A percentile compares a stretch with the other conserved stretches of the same genome.
Evolutionary conservation across 2,797 vertebrate genomes (phyloP).

Genomic region (Apodemus agrarius): DNA sequence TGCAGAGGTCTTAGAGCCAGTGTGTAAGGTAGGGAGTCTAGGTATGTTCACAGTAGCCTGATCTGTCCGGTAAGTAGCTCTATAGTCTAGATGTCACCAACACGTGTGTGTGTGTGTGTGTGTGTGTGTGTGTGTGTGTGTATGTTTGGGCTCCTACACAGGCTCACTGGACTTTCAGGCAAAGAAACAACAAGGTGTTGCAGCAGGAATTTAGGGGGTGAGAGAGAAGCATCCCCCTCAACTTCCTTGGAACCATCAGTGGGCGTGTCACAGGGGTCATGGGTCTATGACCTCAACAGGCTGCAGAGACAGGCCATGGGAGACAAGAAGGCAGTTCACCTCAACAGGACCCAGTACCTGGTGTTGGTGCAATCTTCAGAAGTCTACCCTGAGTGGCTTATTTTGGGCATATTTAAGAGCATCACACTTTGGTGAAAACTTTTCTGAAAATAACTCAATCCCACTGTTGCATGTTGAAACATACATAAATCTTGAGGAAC

Average conservation of each 20-base stretch:
- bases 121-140: no score
- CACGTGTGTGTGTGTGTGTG: fast-evolving
- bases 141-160: background rate
- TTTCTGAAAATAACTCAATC: background rate
- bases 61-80: background rate
- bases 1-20: background rate
- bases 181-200: background rate
- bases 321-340: background rate
- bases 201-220: background rate
- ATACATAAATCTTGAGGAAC: background rate
- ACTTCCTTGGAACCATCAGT: background rate
- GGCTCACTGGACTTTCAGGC: background rate
- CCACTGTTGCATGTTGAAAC: background rate
- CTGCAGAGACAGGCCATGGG: background rate
- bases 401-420: background rate
- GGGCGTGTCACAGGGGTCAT: fast-evolving
- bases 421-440: background rate
- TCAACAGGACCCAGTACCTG: background rate
- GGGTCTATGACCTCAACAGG: background rate
- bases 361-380: background rate
- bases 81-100: background rate
- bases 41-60: fast-evolving
- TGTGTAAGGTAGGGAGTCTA: background rate
- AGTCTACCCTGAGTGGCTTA: background rate
- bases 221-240: background rate